These are phyloP conservation scores for Drosophila equinoxialis DNA, from an alignment of 1,140 invertebrate genomes.

Conservation along the genomic window DNA sequence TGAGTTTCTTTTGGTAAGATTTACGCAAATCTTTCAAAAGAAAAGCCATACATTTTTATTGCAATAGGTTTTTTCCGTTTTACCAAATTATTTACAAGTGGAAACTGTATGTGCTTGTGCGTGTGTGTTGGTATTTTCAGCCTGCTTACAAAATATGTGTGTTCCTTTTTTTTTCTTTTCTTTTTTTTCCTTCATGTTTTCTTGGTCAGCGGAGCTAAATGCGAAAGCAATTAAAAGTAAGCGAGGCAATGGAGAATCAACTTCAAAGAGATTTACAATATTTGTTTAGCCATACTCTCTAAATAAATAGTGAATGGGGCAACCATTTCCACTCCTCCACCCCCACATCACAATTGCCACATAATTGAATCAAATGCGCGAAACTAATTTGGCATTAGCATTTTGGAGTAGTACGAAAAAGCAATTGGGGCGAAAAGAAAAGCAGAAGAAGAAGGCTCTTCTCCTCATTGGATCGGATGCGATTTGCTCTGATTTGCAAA, in stretches of 20 bases:
- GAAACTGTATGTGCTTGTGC: background rate
- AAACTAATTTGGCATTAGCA: constrained; percentile 69
- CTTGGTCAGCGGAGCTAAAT: constrained; percentile 32
- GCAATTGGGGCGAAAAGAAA: constrained; percentile 62
- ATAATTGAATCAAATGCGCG: constrained; percentile 74
- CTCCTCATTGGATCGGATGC: background rate
- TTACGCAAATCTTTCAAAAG: constrained; percentile 15
- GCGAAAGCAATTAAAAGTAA: constrained; percentile 60
- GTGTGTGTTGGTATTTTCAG: constrained; percentile 1
- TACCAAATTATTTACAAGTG: constrained; percentile 59
- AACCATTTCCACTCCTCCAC: constrained; percentile 17
- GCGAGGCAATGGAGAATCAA: constrained; percentile 37
- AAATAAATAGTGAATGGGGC: constrained; percentile 54
- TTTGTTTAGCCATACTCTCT: constrained; percentile 45
- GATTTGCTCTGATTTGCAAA: constrained; percentile 72
- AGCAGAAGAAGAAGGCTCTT: constrained; percentile 29
- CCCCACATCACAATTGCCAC: constrained; percentile 16
- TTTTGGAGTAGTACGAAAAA: constrained; percentile 27
- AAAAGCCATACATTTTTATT: constrained; percentile 9
- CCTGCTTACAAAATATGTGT: constrained; percentile 48
- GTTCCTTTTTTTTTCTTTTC: constrained; percentile 8
- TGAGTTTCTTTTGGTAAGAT: constrained; percentile 39
- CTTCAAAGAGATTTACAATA: constrained; percentile 69
- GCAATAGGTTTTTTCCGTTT: constrained; percentile 8
- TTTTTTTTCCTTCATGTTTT: constrained; percentile 39